Percentiles rank a stretch among this genome's conserved stretches.
Conservation (phyloP, 2,113 vertebrate species). For the Oxygymnocypris stewartii region DNA sequence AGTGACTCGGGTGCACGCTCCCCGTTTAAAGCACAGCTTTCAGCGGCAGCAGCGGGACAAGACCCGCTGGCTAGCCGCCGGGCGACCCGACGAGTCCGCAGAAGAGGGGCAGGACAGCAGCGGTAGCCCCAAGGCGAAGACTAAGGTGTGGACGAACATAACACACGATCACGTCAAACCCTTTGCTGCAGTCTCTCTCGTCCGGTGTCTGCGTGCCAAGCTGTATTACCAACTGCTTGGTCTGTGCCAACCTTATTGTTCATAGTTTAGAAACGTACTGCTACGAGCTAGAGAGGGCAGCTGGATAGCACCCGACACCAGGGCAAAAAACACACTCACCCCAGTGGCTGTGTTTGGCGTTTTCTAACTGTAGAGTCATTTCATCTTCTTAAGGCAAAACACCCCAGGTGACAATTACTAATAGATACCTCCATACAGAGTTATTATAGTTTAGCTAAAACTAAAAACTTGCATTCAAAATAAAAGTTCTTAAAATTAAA, state of each 20-base stretch:
- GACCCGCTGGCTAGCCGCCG: conserved; percentile 84
- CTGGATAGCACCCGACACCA: conserved; percentile 84
- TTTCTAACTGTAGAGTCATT: not conserved
- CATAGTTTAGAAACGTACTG: conserved; percentile 93
- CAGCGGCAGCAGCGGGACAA: conserved; percentile 78
- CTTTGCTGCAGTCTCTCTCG: conserved; percentile 99
- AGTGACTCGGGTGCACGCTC: conserved; percentile 94
- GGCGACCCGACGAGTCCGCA: not conserved
- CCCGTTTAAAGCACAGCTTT: conserved; percentile 94
- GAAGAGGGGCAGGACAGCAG: conserved; percentile 79
- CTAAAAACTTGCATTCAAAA: not conserved
- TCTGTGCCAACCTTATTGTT: conserved; percentile 99
- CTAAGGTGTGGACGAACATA: conserved; percentile 99
- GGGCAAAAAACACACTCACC: not conserved
- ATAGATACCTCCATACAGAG: not conserved
- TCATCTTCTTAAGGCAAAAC: not conserved
- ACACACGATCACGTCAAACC: conserved; percentile 99
- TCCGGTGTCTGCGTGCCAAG: conserved; percentile 99
- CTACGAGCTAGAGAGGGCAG: conserved; percentile 71
- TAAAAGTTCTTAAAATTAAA: too few species aligned
- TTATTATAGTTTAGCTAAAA: not conserved
- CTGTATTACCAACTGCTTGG: conserved; percentile 99
- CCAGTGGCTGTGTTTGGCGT: not conserved
- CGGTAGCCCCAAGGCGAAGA: conserved; percentile 99
- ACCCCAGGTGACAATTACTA: not conserved